phyloP scores from a whole-genome alignment of 2,113 vertebrate genomes.

The Maccullochella peelii region DNA sequence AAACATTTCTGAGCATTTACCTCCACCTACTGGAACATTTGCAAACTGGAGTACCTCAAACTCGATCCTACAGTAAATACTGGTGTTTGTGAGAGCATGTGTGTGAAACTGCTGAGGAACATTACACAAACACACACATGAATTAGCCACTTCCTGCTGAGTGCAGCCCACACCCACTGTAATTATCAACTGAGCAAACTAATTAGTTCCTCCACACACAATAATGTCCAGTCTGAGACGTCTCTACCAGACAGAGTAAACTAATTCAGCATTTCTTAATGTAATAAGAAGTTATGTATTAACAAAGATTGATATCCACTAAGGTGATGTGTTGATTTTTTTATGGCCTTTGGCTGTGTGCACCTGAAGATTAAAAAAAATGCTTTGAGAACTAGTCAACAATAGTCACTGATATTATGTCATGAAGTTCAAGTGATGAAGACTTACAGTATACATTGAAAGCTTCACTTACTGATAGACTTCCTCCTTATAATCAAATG shows the following conservation, averaged over 20 bases:
- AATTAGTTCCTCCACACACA: not conserved
- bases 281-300: not conserved
- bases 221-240: not conserved
- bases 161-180: slow-evolving; percentile 3
- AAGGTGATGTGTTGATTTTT: not conserved
- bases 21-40: slow-evolving; percentile 62
- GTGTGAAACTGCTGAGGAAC: not conserved
- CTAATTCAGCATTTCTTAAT: no score
- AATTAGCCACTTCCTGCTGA: slow-evolving; percentile 25
- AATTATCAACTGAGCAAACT: not conserved
- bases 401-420: not conserved
- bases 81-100: not conserved
- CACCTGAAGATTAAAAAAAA: not conserved
- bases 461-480: not conserved
- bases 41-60: not conserved
- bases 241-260: not conserved
- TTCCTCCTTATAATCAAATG: not conserved
- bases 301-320: not conserved
- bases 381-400: not conserved
- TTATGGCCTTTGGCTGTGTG: not conserved
- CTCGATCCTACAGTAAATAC: not conserved
- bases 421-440: not conserved
- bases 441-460: not conserved
- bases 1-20: slow-evolving; percentile 15
- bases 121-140: slow-evolving; percentile 1